Evolutionary conservation across 2,113 vertebrate species (phyloP).

Genomic region (Mastomys natalensis): DNA sequence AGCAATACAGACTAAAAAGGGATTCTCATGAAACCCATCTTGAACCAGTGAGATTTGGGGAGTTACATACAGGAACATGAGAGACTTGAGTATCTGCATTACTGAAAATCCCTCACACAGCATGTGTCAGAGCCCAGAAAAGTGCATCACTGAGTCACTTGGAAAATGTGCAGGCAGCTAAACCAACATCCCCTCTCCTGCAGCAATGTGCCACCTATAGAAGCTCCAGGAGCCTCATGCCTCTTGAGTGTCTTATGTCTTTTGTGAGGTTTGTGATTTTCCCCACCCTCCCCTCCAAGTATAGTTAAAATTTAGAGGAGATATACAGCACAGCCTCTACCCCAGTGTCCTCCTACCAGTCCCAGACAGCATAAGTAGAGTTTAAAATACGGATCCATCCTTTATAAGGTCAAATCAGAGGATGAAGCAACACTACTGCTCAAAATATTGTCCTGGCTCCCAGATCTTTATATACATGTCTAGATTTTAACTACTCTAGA

Average conservation of each 20-base stretch:
- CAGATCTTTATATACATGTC: neutral
- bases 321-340: neutral
- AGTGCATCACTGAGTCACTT: neutral
- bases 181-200: neutral
- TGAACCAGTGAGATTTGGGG: neutral
- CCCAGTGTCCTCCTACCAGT: neutral
- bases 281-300: neutral
- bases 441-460: neutral
- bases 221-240: neutral
- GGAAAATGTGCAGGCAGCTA: neutral
- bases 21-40: neutral
- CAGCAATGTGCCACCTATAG: too few species aligned
- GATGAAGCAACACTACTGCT: neutral
- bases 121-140: neutral
- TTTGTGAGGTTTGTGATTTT: neutral
- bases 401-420: slow-evolving; percentile 8
- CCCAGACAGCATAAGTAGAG: neutral
- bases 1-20: neutral
- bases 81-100: neutral
- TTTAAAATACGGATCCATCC: neutral
- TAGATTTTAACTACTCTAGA: neutral
- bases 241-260: neutral
- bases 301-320: neutral
- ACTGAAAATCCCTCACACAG: neutral
- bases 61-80: neutral